Evolutionary conservation across 53 echinoderm and acorn worm genomes (phyloP), one percentile per base, ranked within the genome.

Genomic region (Crossaster papposus): DNA sequence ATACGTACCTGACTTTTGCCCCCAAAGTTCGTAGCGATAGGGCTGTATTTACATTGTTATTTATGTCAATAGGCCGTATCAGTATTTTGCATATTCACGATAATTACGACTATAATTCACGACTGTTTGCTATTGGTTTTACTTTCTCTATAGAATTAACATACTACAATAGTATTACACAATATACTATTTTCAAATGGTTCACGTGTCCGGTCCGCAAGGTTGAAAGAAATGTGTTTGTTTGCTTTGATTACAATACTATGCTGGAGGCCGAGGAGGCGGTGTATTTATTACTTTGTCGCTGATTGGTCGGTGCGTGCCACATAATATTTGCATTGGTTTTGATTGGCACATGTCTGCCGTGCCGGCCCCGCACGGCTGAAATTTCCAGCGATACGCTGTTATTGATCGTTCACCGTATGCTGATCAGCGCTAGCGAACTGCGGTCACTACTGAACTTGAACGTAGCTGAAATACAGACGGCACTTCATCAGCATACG

Each of bases 401-500:
- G 9, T 44, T 2, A 28, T 68, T 23, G 68, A 0, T 23, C 68
- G 68, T 68, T 35, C 74, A 36, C 74, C 35, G 74, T 8, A 44
- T 51, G 82, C 15, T 50, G 14, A 70, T 18, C 26, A 36, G n/a
- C 65, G 34, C 52, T 68, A 37, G 23, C 26, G 65, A 44, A 64
- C 74, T 73, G 34, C 26, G 37, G 26, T 17, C 26, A 20, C 81
- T 22, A 31, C 63, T 64, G 17, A 32, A 58, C 37, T 24, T 35
- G 65, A 82, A 82, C 82, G 23, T 35, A 14, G 29, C 70, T 35
- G 68, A 70, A 65, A 82, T 65, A 82, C 68, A 65, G 65, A 36
- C 82, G 38, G 82, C 70, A 37, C 65, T 82, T 1, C 50, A 82
- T 15, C 26, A 3, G 23, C 17, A 23, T 8, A 58, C 26, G 55